These are phyloP conservation scores for Pristionchus entomophagus DNA, from an alignment of 2,888 invertebrate genomes.

Conservation along the genomic window DNA sequence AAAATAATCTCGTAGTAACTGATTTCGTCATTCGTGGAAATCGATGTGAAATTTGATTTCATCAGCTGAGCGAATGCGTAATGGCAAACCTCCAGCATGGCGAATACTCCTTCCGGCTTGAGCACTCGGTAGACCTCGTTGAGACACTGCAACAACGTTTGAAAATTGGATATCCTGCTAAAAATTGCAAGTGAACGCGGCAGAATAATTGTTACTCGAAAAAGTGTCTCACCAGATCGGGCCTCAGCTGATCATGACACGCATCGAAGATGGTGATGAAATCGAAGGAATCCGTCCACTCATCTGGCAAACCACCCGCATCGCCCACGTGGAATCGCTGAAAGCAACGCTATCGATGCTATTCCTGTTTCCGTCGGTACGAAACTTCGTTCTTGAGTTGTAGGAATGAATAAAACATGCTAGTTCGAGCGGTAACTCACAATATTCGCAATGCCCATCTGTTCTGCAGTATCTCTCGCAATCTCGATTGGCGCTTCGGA, in stretches of 20 bases:
- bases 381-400: neutral
- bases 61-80: too few relatives aligned
- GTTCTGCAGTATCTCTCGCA: constrained; percentile 50
- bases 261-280: constrained; percentile 48
- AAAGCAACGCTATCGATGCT: neutral
- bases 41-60: too few relatives aligned
- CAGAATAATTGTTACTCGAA: neutral
- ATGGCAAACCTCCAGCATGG: constrained; percentile 40
- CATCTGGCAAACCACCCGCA: neutral
- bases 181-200: neutral
- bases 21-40: neutral
- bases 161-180: neutral
- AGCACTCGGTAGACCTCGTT: constrained; percentile 37
- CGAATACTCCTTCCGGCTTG: constrained; percentile 27
- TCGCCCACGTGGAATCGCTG: constrained; percentile 10
- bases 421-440: neutral
- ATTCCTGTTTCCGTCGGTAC: too few relatives aligned
- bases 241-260: constrained; percentile 45
- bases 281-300: constrained; percentile 38
- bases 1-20: neutral
- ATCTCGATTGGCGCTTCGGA: constrained; percentile 54
- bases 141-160: constrained; percentile 48
- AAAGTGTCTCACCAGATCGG: constrained; percentile 16
- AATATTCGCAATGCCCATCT: neutral
- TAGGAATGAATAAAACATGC: too few relatives aligned